Percentiles rank a stretch among this genome's conserved stretches.
Evolutionary conservation across 2,113 vertebrate species (phyloP).

Genomic region (Pelmatolapia mariae): DNA sequence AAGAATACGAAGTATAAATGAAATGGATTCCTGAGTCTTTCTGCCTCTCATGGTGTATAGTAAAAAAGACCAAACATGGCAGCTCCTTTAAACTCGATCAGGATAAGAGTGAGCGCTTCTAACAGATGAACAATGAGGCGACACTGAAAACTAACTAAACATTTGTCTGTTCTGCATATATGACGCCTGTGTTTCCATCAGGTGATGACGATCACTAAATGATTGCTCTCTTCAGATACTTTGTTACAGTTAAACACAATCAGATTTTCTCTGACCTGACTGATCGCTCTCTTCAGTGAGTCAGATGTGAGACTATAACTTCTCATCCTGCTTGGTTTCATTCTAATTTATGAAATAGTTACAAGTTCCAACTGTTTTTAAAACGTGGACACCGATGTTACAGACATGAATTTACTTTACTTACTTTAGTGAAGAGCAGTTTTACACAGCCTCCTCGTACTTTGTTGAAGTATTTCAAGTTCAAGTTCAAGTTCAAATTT

Average conservation of each 20-base stretch:
- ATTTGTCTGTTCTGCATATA: neutral
- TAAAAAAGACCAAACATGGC: neutral
- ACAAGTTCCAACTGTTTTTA: neutral
- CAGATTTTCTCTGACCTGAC: neutral
- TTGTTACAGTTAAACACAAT: neutral
- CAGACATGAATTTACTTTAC: neutral
- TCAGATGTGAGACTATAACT: neutral
- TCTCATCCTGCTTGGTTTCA: neutral
- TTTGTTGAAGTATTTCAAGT: neutral
- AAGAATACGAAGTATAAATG: neutral
- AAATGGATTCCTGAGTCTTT: fast-evolving
- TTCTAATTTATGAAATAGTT: neutral
- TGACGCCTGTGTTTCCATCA: neutral
- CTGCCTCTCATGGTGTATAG: neutral
- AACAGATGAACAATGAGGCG: neutral
- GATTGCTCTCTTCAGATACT: neutral
- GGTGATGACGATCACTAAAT: neutral
- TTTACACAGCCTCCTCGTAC: neutral
- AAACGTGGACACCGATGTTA: neutral
- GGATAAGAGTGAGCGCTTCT: neutral
- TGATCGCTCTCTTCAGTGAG: neutral
- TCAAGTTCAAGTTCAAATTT: no score
- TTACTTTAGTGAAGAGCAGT: neutral
- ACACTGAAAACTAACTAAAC: neutral
- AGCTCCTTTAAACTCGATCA: neutral